phyloP scores from a whole-genome alignment of 2,113 vertebrate species.

The Apodemus sylvaticus region DNA sequence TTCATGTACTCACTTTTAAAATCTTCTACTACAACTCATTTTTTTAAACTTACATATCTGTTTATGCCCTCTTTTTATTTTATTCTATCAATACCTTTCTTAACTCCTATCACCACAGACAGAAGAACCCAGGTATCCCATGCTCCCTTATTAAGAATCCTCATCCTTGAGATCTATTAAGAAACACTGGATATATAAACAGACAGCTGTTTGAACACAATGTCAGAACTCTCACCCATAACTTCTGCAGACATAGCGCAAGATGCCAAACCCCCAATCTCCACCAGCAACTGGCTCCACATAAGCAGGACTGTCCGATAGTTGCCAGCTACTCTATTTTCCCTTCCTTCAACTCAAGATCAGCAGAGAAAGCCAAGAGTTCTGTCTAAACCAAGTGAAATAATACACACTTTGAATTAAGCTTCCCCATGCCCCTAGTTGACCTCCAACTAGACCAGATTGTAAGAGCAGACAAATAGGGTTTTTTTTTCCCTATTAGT shows the following conservation, averaged over 20 bases:
- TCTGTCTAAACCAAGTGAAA: not conserved
- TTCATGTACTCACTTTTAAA: slow-evolving; percentile 10
- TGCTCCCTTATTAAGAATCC: slow-evolving; percentile 1
- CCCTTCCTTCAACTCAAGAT: not conserved
- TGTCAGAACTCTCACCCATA: not conserved
- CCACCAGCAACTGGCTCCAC: not conserved
- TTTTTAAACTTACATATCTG: not conserved
- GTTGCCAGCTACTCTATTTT: not conserved
- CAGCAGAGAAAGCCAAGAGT: not conserved
- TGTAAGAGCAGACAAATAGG: not conserved
- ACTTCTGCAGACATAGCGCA: not conserved
- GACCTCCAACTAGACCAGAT: not conserved
- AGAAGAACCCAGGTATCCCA: not conserved
- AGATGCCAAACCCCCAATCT: not conserved
- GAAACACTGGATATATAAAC: not conserved
- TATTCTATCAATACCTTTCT: not conserved
- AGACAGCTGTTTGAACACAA: not conserved
- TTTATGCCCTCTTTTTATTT: not conserved
- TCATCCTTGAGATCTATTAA: not conserved
- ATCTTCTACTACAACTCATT: not conserved
- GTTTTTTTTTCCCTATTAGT: not conserved
- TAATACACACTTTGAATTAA: not conserved
- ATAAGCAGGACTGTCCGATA: not conserved
- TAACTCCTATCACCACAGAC: not conserved
- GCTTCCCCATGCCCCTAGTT: not conserved